Evolutionary conservation across 2,888 invertebrate species (phyloP), one percentile per base, ranked within the genome.

Genomic region (Halictus quadricinctus): DNA sequence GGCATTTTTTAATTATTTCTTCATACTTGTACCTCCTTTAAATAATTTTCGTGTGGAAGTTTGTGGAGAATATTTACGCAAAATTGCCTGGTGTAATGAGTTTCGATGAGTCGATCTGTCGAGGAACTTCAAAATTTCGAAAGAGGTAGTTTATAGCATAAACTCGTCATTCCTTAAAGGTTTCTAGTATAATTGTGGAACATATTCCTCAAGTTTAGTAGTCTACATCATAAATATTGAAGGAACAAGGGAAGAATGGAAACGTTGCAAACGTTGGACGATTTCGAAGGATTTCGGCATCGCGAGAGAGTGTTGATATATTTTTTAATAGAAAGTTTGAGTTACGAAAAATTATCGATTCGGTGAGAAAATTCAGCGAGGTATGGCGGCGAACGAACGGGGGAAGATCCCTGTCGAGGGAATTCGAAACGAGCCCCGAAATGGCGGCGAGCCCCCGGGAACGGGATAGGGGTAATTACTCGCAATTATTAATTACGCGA

Each of bases 401-500:
- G 64, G 29, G 36, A 66, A 66, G 66, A 36, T 66, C 29, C 41
- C 66, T 25, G 72, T 25, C 79, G 74, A n/a, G 76, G 69, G 64
- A 72, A 80, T 80, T 80, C 64, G 72, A 10, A 73, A 73, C 50
- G 48, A 36, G 15, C 54, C 50, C 25, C 72, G 73, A 76, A 76
- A 79, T 72, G 69, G 41, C 29, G n/a, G 36, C 36, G 48, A n/a
- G 21, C n/a, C 69, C 58, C 25, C 72, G 86, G 86, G 80, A 80
- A 82, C 80, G 72, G 64, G 86, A 86, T 82, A 85, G 80, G 78
- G 88, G 84, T 84, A 89, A 90, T 90, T 86, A 90, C 81, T 85
- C 86, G 87, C 86, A 82, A 90, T 90, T 90, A 90, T 90, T 87
- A 89, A 88, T 88, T 84, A 83, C 81, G 80, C 43, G 75, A 72